Evolutionary conservation across 2,113 vertebrate species (phyloP).

Genomic region (Edolisoma coerulescens): DNA sequence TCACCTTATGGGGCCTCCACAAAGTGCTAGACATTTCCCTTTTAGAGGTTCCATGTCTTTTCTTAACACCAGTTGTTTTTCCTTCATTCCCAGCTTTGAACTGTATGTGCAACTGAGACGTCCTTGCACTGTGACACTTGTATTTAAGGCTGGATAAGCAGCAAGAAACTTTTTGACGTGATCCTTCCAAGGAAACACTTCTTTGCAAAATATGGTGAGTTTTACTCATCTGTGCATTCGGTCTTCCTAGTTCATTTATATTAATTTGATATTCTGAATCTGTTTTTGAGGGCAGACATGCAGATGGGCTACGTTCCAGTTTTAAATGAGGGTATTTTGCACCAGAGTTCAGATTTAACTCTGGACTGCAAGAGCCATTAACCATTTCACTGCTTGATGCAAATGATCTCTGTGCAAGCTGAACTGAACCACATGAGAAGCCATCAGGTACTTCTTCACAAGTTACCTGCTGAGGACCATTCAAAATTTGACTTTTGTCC

Average conservation of each 20-base stretch:
- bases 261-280: constrained; percentile 54
- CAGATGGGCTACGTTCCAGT: constrained; percentile 77
- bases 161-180: constrained; percentile 79
- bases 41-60: constrained; percentile 63
- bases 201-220: constrained; percentile 80
- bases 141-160: constrained; percentile 82
- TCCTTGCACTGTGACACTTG: constrained; percentile 69
- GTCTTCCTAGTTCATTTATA: constrained; percentile 57
- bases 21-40: constrained; percentile 46
- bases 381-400: constrained; percentile 55
- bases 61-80: constrained; percentile 64
- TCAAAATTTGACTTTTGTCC: constrained; percentile 61
- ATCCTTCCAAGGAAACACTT: constrained; percentile 89
- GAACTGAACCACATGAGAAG: constrained; percentile 77
- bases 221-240: constrained; percentile 58
- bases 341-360: constrained; percentile 51
- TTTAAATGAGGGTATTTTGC: constrained; percentile 58
- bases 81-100: constrained; percentile 80
- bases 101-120: constrained; percentile 88
- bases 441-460: constrained; percentile 67
- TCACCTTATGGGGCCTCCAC: constrained; percentile 79
- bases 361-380: constrained; percentile 50
- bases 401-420: constrained; percentile 74
- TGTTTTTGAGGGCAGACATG: constrained; percentile 64
- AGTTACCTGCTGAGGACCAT: constrained; percentile 29